Conservation (phyloP, 2,113 vertebrate genomes). For the Macrotus californicus region DNA sequence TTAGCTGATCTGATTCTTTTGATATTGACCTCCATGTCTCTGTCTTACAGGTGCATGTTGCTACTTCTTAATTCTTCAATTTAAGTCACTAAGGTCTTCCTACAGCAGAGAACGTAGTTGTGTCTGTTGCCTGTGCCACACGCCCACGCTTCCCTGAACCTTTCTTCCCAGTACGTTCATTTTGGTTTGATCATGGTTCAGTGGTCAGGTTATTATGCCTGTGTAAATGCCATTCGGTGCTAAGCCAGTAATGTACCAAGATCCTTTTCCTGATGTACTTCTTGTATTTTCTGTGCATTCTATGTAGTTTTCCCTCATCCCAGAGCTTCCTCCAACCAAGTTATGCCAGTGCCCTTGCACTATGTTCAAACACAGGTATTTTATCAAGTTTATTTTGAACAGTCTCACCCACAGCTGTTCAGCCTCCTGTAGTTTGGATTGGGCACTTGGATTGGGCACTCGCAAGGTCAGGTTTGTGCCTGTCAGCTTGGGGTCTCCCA, state of each 20-base stretch:
- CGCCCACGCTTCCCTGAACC: neutral
- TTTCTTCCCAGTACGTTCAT: neutral
- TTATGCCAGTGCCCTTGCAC: neutral
- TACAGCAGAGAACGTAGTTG: neutral
- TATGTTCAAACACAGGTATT: neutral
- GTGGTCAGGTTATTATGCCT: neutral
- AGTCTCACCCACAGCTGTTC: neutral
- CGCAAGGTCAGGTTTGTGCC: neutral
- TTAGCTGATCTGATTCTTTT: neutral
- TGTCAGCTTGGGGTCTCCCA: neutral
- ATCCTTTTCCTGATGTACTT: neutral
- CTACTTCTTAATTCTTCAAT: neutral
- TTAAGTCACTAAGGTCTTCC: neutral
- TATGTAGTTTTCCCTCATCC: neutral
- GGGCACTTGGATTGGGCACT: neutral
- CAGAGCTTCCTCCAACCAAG: neutral
- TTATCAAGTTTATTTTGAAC: neutral
- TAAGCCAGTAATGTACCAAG: neutral
- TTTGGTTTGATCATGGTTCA: neutral
- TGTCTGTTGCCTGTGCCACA: neutral
- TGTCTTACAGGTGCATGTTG: neutral
- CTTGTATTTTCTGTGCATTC: neutral
- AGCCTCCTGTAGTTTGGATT: neutral
- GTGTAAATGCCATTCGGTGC: neutral
- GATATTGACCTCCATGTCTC: neutral